Percentiles rank a stretch among this genome's conserved stretches.
Evolutionary conservation across 2,113 vertebrate genomes (phyloP).

Genomic region (Nyctibius bracteatus): DNA sequence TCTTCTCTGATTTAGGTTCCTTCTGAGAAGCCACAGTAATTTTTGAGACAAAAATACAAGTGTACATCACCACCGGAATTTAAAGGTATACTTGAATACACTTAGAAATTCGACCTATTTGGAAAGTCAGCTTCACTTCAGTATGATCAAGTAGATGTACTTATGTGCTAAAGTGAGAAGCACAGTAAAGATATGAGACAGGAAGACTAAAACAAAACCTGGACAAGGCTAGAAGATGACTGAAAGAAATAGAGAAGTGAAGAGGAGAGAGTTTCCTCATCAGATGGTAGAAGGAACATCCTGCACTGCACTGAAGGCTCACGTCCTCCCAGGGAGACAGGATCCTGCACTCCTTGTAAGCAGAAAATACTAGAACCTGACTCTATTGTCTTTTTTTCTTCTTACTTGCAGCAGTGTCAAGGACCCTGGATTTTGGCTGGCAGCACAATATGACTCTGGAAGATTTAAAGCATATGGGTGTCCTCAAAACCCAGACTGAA

Average conservation of each 20-base stretch:
- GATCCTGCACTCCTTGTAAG: neutral
- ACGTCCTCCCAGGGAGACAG: neutral
- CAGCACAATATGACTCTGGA: neutral
- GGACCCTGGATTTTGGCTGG: neutral
- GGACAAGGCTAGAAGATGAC: neutral
- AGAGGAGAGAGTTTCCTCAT: neutral
- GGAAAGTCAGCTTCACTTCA: neutral
- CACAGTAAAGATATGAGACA: neutral
- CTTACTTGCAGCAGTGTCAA: neutral
- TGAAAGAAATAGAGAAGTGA: neutral
- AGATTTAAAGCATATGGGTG: neutral
- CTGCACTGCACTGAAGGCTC: neutral
- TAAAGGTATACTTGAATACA: neutral
- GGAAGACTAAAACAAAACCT: neutral
- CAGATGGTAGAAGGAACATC: neutral
- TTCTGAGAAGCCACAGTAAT: neutral
- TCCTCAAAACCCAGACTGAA: neutral
- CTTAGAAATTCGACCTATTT: slow-evolving; percentile 22
- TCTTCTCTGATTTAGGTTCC: neutral
- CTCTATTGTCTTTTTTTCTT: neutral
- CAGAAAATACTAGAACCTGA: neutral
- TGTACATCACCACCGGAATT: neutral
- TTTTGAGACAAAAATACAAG: neutral
- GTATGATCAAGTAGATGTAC: neutral
- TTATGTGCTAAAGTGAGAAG: neutral